Base-by-base conservation (phyloP, 2,888 invertebrate genomes). In the Phanerotoma sp. region DNA sequence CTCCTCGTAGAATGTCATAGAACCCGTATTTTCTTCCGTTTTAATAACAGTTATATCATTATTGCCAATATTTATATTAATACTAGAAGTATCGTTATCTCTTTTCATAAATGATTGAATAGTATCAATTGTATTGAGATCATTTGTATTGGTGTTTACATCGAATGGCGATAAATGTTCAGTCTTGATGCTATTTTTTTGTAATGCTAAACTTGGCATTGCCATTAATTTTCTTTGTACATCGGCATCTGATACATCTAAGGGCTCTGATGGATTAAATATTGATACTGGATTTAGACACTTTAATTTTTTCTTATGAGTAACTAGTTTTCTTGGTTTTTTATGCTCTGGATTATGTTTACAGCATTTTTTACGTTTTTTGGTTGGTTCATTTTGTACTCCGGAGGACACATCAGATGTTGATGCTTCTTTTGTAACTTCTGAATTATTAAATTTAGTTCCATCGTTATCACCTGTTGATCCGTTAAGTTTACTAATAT, bases 341-440 rank as follows among this genome's bases (percentile, higher is more conserved):
- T 73, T 69, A 30, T 66, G 66, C 5, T 70, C 67, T 1, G 63
- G 54, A 51, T 64, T 63, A 11, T 63, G 44, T 42, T 65, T 62
- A 33, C 72, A 64, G 57, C 73, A 68, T 57, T 73, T 71, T 56
- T 72, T 69, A 58, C 73, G 70, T 44, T 71, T 68, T 49, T 69
- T 69, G 5, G 65, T 49, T 11, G 62, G 30, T 59, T 67, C 61
- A 32, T 65, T 59, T 5, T 41, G 44, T 5, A n/a, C n/a, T 18
- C 45, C 57, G 13, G 53, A 5, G 4, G 48, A 46, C 15, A 65
- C 58, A 51, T 70, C 59, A 5, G 74, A 60, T 35, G 68, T 63
- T 50, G 66, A 5, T 56, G 66, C 52, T 69, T 73, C 40, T 67
- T 73, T 57, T 67, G 72, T 4, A 66, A 64, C 1, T 66, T 68